Percentiles rank a stretch among this genome's conserved stretches.
phyloP scores from a whole-genome alignment of 2,113 vertebrate species.

The Cercocebus atys region DNA sequence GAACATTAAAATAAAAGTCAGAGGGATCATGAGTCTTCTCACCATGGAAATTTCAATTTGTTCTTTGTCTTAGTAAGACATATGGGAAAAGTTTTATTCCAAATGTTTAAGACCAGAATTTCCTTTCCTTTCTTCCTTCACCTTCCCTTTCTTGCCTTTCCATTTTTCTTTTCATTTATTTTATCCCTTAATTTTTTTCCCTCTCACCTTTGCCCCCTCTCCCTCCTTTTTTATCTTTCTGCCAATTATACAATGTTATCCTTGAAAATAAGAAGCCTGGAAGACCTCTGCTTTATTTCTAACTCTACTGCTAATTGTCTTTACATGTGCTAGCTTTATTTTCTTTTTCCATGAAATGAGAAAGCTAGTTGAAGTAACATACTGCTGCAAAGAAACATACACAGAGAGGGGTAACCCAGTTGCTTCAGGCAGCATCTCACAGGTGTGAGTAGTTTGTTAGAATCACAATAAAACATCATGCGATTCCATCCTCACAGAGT shows the following conservation, averaged over 20 bases:
- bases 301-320: background rate
- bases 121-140: background rate
- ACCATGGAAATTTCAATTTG: background rate
- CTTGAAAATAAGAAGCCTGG: background rate
- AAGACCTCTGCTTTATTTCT: background rate
- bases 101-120: background rate
- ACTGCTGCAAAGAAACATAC: background rate
- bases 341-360: background rate
- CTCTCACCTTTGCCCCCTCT: background rate
- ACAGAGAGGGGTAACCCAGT: background rate
- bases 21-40: background rate
- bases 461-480: background rate
- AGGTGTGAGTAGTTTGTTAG: background rate
- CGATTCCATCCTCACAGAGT: background rate
- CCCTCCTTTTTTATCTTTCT: background rate
- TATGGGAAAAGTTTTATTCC: background rate
- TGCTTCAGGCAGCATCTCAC: background rate
- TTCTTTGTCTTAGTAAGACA: background rate
- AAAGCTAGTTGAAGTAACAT: background rate
- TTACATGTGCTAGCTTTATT: background rate
- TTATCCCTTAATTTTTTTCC: fast-evolving
- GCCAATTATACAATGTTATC: background rate
- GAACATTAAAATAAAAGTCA: background rate
- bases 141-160: background rate
- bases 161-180: too few species aligned